Evolutionary conservation across 37 sponge, comb jelly and placozoan genomes (phyloP).

Genomic region (Axinella damicornis): DNA sequence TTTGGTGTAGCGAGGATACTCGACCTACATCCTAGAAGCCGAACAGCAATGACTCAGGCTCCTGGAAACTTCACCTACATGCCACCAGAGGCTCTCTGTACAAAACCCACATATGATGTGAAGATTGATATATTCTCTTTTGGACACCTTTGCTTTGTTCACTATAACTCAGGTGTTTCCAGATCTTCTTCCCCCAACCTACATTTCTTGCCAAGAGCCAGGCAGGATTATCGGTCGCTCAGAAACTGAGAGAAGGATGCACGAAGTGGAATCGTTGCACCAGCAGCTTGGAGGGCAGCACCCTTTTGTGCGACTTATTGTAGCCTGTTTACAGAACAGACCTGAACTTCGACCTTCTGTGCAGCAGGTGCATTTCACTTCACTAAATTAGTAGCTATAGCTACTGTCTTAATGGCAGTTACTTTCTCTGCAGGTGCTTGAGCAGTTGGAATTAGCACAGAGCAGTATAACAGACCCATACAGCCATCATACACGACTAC

Average conservation of each 20-base stretch:
- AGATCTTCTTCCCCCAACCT: conserved; percentile 1
- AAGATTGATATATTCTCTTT: conserved; percentile 45
- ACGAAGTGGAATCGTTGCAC: neutral
- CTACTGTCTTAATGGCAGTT: too few relatives aligned
- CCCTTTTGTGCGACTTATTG: neutral
- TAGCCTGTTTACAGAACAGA: neutral
- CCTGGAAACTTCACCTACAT: conserved; percentile 16
- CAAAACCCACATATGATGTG: neutral
- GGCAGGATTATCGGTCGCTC: conserved; percentile 20
- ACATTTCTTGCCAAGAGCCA: neutral
- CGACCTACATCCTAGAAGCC: neutral
- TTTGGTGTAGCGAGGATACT: conserved; percentile 45
- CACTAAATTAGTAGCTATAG: too few relatives aligned
- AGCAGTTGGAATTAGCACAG: too few relatives aligned
- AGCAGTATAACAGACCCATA: too few relatives aligned
- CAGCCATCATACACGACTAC: too few relatives aligned
- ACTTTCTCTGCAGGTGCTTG: too few relatives aligned
- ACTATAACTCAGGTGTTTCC: conserved; percentile 24
- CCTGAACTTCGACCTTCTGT: neutral
- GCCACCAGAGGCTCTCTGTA: conserved; percentile 4
- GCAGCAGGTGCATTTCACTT: neutral
- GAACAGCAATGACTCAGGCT: neutral
- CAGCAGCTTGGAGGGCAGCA: neutral
- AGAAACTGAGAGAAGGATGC: conserved; percentile 23
- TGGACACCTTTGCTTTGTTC: conserved; percentile 15